These are phyloP conservation scores for Copidosoma floridanum DNA, from an alignment of 1,140 invertebrate genomes.

Conservation along the genomic window DNA sequence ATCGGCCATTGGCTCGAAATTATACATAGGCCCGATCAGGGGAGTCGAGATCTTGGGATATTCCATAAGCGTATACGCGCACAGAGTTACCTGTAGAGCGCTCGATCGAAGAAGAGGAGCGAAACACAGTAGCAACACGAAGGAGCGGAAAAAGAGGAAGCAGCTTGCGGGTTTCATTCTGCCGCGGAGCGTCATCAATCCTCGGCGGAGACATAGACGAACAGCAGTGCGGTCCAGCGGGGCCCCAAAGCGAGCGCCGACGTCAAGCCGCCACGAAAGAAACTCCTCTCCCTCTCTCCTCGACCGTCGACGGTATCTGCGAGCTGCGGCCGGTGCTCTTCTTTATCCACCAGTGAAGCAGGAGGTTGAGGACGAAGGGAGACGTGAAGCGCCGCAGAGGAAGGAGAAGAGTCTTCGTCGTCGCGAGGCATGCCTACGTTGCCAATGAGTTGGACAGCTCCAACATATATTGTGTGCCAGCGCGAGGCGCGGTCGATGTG, in stretches of 20 bases:
- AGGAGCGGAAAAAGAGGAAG: background rate
- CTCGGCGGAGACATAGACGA: constrained; percentile 35
- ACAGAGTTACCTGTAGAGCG: too few species aligned
- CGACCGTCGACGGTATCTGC: background rate
- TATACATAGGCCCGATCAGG: background rate
- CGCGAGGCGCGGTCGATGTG: background rate
- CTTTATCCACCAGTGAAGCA: background rate
- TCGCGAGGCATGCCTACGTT: constrained; percentile 20
- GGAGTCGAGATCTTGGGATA: constrained; percentile 33
- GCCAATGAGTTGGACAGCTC: too few species aligned
- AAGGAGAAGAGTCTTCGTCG: too few species aligned
- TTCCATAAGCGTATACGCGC: constrained; percentile 32
- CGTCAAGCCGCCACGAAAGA: constrained; percentile 18
- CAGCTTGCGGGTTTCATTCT: constrained; percentile 26
- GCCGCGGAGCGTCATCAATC: constrained; percentile 20
- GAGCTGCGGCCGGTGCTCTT: constrained; percentile 1
- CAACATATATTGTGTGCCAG: too few species aligned
- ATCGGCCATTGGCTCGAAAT: too few species aligned
- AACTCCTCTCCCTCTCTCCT: constrained; percentile 5
- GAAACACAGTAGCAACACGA: too few species aligned
- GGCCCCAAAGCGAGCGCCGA: constrained; percentile 34
- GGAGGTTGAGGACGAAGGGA: background rate
- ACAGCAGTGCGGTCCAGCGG: constrained; percentile 32
- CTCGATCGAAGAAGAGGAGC: too few species aligned
- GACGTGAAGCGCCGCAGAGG: constrained; percentile 23